Percentiles rank a stretch among this genome's conserved stretches.
phyloP scores from a whole-genome alignment of 2,113 vertebrate species.

The Oophaga pumilio region DNA sequence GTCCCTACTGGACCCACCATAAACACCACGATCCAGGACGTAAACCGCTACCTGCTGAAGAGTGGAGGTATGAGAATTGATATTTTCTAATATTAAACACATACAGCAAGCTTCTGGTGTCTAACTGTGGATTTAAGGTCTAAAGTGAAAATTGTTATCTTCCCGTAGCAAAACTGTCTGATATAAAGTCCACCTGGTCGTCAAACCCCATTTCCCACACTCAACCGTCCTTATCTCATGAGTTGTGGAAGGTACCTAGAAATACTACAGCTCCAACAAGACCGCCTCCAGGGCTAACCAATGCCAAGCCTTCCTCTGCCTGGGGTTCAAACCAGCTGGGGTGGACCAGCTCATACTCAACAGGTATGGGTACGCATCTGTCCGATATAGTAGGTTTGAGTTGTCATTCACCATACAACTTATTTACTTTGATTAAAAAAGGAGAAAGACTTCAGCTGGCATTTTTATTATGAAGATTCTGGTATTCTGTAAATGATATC shows the following conservation, averaged over 20 bases:
- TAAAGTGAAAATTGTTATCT: neutral
- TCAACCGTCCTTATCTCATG: constrained; percentile 91
- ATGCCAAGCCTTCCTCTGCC: constrained; percentile 90
- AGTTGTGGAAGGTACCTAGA: constrained; percentile 96
- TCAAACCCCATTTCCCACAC: constrained; percentile 90
- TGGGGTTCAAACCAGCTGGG: constrained; percentile 91
- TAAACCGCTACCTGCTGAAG: constrained; percentile 96
- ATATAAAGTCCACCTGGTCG: constrained; percentile 97
- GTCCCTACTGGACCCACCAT: constrained; percentile 96
- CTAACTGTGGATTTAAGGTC: neutral
- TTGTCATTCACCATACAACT: neutral
- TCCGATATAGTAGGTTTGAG: neutral
- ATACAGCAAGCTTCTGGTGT: too few relatives aligned
- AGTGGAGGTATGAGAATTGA: constrained; percentile 82
- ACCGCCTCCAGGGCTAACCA: constrained; percentile 91
- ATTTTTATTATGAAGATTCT: neutral
- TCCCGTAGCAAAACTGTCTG: constrained; percentile 88
- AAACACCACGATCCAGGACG: constrained; percentile 97
- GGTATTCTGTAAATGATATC: too few relatives aligned
- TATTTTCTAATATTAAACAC: neutral
- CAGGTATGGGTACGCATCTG: constrained; percentile 71
- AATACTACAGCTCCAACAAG: constrained; percentile 86
- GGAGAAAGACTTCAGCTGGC: neutral
- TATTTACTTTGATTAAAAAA: too few relatives aligned
- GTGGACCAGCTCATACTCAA: constrained; percentile 92